A percentile compares a stretch with the other conserved stretches of the same genome.
These are phyloP conservation scores for Hipposideros armiger DNA, from an alignment of 2,113 vertebrate species.

Conservation along the genomic window DNA sequence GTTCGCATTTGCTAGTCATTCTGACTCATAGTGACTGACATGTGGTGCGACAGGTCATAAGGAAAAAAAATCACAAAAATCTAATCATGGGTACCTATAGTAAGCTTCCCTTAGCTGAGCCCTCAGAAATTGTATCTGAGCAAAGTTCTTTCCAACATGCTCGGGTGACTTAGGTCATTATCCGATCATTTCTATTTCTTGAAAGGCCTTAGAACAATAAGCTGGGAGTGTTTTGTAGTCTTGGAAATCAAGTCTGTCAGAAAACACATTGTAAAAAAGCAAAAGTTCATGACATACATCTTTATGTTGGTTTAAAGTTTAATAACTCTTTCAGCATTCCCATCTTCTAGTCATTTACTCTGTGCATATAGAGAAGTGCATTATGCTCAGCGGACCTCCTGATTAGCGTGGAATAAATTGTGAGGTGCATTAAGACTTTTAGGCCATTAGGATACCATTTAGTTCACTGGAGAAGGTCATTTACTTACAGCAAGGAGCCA, in stretches of 20 bases:
- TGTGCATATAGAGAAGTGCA: slow-evolving; percentile 29
- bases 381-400: slow-evolving; percentile 54
- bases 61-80: slow-evolving; percentile 58
- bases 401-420: slow-evolving; percentile 51
- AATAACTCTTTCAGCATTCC: slow-evolving; percentile 73
- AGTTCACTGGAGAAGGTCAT: slow-evolving; percentile 68
- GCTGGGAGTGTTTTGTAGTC: slow-evolving; percentile 48
- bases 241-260: slow-evolving; percentile 63
- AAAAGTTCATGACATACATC: slow-evolving; percentile 68
- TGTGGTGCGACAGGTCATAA: not conserved
- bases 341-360: slow-evolving; percentile 70
- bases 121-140: slow-evolving; percentile 42
- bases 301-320: slow-evolving; percentile 77
- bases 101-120: slow-evolving; percentile 55
- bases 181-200: slow-evolving; percentile 62
- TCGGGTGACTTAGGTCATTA: slow-evolving; percentile 52
- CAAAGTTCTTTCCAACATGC: slow-evolving; percentile 52
- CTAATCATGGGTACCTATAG: slow-evolving; percentile 53
- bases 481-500: slow-evolving; percentile 74
- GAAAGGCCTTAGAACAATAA: slow-evolving; percentile 69
- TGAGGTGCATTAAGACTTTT: slow-evolving; percentile 67
- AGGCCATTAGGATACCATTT: slow-evolving; percentile 74
- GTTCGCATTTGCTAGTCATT: slow-evolving; percentile 45
- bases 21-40: slow-evolving; percentile 52
- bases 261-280: slow-evolving; percentile 64